Percentiles rank a stretch among this genome's conserved stretches.
These are phyloP conservation scores for Hippopotamyrus pictus DNA, from an alignment of 2,797 vertebrate species.

Conservation along the genomic window DNA sequence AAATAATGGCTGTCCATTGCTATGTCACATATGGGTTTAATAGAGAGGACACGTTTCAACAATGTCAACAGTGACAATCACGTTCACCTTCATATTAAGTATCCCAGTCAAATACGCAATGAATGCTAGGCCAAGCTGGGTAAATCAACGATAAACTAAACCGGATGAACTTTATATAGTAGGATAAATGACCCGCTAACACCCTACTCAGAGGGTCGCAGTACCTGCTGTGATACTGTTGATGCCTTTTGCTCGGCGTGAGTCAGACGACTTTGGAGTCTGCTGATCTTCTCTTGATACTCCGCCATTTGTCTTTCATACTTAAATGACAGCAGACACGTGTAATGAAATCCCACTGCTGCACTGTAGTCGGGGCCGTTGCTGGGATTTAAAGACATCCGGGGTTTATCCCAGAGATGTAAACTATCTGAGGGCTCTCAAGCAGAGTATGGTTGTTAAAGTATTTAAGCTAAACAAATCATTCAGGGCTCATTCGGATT, in stretches of 20 bases:
- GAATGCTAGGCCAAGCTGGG: neutral
- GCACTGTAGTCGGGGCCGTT: neutral
- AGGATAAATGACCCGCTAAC: neutral
- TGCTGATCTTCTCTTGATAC: constrained; percentile 71
- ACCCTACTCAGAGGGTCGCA: neutral
- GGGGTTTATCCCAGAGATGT: neutral
- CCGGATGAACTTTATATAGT: neutral
- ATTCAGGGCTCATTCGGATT: neutral
- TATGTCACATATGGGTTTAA: neutral
- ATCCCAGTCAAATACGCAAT: neutral
- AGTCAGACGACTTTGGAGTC: constrained; percentile 76
- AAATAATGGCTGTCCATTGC: neutral
- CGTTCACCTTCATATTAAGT: neutral
- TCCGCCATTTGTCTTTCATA: constrained; percentile 73
- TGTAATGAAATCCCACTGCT: neutral
- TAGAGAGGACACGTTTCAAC: neutral
- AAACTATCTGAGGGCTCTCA: neutral
- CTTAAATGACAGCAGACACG: constrained; percentile 49
- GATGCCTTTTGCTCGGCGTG: constrained; percentile 79
- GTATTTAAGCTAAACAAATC: neutral
- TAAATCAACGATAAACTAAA: neutral
- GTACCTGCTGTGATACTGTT: constrained; percentile 78
- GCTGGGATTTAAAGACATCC: neutral
- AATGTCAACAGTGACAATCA: neutral
- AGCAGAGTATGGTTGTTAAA: neutral